These are phyloP conservation scores for Leucosticte australis DNA, from an alignment of 2,113 vertebrate species.

Conservation along the genomic window DNA sequence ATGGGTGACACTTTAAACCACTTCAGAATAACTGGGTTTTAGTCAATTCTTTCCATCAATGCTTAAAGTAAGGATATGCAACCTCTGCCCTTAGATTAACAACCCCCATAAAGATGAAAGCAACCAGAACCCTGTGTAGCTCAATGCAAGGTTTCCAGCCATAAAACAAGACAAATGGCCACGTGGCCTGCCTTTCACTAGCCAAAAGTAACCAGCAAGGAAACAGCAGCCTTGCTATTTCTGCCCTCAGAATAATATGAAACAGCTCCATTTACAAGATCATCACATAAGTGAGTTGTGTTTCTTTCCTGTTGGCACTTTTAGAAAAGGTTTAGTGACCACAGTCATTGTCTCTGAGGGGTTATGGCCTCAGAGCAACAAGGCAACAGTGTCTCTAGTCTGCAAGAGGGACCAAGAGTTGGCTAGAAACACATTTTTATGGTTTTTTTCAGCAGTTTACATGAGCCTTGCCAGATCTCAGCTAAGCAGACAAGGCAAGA, in stretches of 20 bases:
- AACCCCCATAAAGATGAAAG: slow-evolving; percentile 13
- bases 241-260: not conserved
- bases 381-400: not conserved
- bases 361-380: not conserved
- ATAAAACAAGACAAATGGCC: not conserved
- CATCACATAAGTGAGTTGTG: not conserved
- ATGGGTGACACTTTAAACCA: slow-evolving; percentile 54
- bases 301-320: not conserved
- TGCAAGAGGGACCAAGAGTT: not conserved
- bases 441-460: not conserved
- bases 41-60: slow-evolving; percentile 28
- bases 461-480: not conserved
- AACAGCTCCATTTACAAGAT: not conserved
- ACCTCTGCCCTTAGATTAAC: slow-evolving; percentile 43
- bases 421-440: not conserved
- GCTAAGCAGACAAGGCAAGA: not conserved
- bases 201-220: not conserved
- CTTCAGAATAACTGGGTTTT: slow-evolving; percentile 28
- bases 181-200: not conserved
- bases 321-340: not conserved
- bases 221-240: not conserved
- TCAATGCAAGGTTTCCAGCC: not conserved
- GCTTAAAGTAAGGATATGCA: slow-evolving; percentile 1
- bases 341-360: not conserved
- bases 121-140: not conserved